Base-by-base conservation (phyloP, 2,797 vertebrate genomes). In the Microhierax caerulescens region DNA sequence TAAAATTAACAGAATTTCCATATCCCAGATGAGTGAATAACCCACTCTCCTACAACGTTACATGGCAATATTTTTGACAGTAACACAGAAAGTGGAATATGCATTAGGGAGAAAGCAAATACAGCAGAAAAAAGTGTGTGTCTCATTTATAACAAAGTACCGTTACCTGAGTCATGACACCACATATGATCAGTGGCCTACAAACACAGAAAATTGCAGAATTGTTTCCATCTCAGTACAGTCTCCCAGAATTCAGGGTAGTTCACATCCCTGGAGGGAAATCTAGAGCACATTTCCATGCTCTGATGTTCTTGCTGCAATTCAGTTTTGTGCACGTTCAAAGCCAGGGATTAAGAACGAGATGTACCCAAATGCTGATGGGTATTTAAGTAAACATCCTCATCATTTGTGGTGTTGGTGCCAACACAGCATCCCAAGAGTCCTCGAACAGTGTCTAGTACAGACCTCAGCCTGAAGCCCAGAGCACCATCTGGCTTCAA, bases 1-100 rank as follows among this genome's bases (percentile, higher is more conserved):
- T 82, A 78, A 93, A 94, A 73, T 91, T 93, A 90, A 76, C 28
- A 53, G 47, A 30, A 90, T 95, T 95, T 94, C 56, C 36, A 67
- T 84, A 91, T 67, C 79, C 84, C 94, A 56, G 28, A 30, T 47
- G 65, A 88, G 11, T 23, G 9, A 84, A 82, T 54, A 84, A 60
- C 50, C 67, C 37, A 43, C 50, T 81, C 59, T 90, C 45, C 25
- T 60, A 61, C 36, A 88, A 50, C 32, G 47, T 34, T n/a, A 47
- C 9, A 30, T 37, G 36, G 72, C 22, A 84, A 50, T 69, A 80
- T 73, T 78, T 92, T 88, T 94, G 34, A 83, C 41, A 82, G 68
- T 39, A 87, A 47, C 27, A 72, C 51, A 50, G 60, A 20, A 88
- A 75, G 41, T 28, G 89, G 50, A 91, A 88, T 28, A 75, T 7